Evolutionary conservation across 2,113 vertebrate species (phyloP).

Genomic region (Nipponia nippon): DNA sequence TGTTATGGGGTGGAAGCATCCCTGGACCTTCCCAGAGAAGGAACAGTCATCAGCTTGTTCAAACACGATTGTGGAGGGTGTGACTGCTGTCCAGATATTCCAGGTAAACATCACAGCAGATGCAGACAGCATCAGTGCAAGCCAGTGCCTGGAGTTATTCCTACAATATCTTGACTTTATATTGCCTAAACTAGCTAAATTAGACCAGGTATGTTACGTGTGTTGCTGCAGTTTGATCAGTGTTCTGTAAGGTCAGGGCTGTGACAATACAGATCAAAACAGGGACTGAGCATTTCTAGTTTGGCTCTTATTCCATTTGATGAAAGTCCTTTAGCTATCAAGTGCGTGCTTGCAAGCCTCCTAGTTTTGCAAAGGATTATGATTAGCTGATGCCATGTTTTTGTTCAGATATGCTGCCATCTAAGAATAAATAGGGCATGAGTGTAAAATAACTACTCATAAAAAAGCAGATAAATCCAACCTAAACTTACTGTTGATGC

Average conservation of each 20-base stretch:
- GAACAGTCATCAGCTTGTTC: background rate
- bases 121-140: background rate
- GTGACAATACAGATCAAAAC: background rate
- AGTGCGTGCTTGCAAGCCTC: background rate
- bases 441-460: background rate
- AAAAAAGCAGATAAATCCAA: background rate
- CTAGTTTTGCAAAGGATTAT: background rate
- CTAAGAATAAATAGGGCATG: background rate
- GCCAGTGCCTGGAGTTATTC: background rate
- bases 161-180: background rate
- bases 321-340: background rate
- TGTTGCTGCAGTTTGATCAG: background rate
- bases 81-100: background rate
- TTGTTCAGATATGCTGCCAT: background rate
- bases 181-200: background rate
- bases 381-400: background rate
- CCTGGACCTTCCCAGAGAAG: background rate
- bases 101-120: background rate
- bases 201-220: accelerated
- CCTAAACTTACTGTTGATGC: background rate
- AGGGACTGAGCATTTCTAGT: background rate
- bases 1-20: background rate
- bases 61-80: background rate
- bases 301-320: background rate
- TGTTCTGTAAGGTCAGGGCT: background rate